Conservation (phyloP, 2,113 vertebrate genomes). For the Pan paniscus region DNA sequence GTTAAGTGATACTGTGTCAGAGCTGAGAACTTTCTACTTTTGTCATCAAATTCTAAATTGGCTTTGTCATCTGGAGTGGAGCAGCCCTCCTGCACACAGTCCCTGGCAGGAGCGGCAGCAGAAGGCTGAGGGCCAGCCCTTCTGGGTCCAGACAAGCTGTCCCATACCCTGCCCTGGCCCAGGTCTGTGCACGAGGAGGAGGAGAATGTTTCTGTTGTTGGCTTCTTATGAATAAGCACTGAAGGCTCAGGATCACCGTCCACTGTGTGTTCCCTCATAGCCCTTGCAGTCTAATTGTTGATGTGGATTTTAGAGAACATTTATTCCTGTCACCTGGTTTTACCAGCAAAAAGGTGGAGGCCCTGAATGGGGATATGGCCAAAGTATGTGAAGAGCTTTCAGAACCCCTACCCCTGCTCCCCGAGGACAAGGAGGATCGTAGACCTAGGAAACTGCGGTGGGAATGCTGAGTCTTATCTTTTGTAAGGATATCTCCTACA, state of each 20-base stretch:
- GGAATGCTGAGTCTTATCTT: neutral
- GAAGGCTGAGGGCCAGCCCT: rapidly evolving
- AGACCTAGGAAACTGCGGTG: neutral
- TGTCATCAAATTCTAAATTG: neutral
- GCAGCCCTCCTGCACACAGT: neutral
- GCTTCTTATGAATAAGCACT: neutral
- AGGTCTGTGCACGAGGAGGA: rapidly evolving
- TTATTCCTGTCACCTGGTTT: neutral
- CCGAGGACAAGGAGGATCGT: neutral
- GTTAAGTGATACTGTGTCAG: neutral
- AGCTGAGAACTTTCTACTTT: neutral
- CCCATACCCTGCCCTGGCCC: rapidly evolving
- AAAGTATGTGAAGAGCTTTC: neutral
- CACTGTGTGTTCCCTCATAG: neutral
- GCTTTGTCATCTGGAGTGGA: neutral
- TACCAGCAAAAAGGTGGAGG: neutral
- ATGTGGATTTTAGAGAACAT: neutral
- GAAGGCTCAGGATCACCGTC: rapidly evolving
- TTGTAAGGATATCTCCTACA: neutral
- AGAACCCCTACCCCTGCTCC: neutral
- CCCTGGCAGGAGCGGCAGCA: neutral
- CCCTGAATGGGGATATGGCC: rapidly evolving
- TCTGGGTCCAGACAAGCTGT: neutral
- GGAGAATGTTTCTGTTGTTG: neutral
- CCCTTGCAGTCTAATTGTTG: neutral